Conservation (phyloP, 2,113 vertebrate species). For the Ptychochromis oligacanthus region DNA sequence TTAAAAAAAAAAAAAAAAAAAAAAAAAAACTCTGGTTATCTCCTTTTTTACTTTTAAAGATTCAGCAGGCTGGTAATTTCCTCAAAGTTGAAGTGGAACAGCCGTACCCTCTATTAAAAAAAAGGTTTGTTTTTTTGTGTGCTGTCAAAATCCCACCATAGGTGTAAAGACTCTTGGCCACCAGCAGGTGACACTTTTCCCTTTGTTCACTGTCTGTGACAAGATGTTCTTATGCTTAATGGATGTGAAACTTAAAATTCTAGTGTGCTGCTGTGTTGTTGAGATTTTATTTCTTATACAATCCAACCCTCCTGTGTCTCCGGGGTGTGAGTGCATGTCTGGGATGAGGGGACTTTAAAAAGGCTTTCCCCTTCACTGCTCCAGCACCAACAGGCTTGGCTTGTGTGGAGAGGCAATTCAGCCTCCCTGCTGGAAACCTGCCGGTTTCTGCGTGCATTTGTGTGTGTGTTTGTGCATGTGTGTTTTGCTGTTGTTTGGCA, state of each 20-base stretch:
- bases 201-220: conserved; percentile 65
- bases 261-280: conserved; percentile 15
- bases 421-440: conserved; percentile 60
- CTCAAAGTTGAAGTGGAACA: not conserved
- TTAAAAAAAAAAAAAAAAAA: not conserved
- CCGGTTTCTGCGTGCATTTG: conserved; percentile 24
- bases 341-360: conserved; percentile 62
- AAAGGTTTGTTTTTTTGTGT: not conserved
- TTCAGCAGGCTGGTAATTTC: not conserved
- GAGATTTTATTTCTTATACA: conserved; percentile 65
- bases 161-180: conserved; percentile 65
- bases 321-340: conserved; percentile 68
- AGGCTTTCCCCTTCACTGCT: conserved; percentile 73
- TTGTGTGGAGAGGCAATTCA: conserved; percentile 66
- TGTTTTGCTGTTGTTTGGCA: conserved; percentile 36
- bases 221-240: conserved; percentile 43
- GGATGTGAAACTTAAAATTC: conserved; percentile 33
- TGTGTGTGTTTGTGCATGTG: conserved; percentile 9
- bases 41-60: not conserved
- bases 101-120: not conserved
- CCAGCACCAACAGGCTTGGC: conserved; percentile 54
- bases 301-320: conserved; percentile 54
- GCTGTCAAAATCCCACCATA: not conserved
- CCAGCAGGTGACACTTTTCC: conserved; percentile 83
- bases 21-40: not conserved